A percentile compares a stretch with the other conserved stretches of the same genome.
phyloP scores from a whole-genome alignment of 2,888 invertebrate species.

The Limnephilus lunatus region DNA sequence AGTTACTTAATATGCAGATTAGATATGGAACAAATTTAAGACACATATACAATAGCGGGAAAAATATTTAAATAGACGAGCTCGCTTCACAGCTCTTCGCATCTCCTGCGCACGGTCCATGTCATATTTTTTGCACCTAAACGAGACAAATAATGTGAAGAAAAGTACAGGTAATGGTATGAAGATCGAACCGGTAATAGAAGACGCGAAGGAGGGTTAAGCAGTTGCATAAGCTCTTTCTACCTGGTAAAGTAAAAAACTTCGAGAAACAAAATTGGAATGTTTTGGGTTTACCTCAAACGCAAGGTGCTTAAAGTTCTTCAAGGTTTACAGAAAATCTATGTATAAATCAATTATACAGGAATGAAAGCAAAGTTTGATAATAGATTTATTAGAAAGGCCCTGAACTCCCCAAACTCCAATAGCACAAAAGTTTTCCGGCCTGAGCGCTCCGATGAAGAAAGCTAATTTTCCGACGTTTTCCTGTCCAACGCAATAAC shows the following conservation, averaged over 20 bases:
- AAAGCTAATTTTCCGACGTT: neutral
- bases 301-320: neutral
- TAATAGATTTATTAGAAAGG: neutral
- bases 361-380: neutral
- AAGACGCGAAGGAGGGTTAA: neutral
- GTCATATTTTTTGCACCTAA: no score
- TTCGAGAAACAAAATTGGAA: neutral
- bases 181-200: no score
- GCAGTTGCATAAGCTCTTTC: neutral
- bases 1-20: neutral
- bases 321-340: neutral
- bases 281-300: neutral
- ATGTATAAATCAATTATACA: neutral
- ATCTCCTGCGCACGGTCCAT: neutral
- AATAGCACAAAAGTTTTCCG: neutral
- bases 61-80: neutral
- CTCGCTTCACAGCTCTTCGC: neutral
- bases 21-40: neutral
- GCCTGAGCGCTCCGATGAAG: neutral
- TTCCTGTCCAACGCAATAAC: conserved; percentile 32
- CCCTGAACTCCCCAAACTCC: neutral
- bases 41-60: neutral
- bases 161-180: no score
- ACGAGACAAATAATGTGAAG: no score
- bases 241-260: neutral